Evolutionary conservation across 1,140 invertebrate genomes (phyloP), one percentile per base, ranked within the genome.

Genomic region (Geopemphigus sp.): DNA sequence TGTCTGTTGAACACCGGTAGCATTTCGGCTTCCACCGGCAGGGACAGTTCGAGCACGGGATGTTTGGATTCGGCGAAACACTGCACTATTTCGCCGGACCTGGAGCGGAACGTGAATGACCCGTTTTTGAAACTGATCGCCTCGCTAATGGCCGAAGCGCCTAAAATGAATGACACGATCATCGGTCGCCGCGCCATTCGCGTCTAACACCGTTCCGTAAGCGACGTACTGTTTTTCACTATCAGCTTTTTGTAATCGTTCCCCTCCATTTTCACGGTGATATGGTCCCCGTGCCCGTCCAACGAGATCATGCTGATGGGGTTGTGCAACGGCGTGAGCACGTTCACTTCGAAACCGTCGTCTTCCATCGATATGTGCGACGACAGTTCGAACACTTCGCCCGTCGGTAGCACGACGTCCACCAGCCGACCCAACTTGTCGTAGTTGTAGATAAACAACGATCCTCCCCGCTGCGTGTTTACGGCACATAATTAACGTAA

Each of bases 21-120:
- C 90, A 97, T 94, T 87, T 96, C 94, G 17, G 95, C 93, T 87
- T 96, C 95, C 1, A 96, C 93, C 3, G 94, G 94, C 82, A 97
- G 87, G 5, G 93, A 91, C 1, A 94, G 92, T 86, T 96, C 93
- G 45, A 97, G 86, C 5, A 96, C 85, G 0, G 94, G 94, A 87
- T 97, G 95, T 61, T 94, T 90, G 1, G 93, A 92, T 12, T 92
- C 90, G 5, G 93, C 92, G 0, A 92, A 90, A 80, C 91, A 92
- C 83, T 91, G 87, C 53, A 93, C 87, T 82, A n/a, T 91, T 91
- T 19, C 90, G 89, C 85, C 90, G 91, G 64, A 81, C 2, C 91
- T 89, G 6, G 91, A 88, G 78, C 88, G 88, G 26, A 93, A 87
- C 22, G 90, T 86, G n/a, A 93, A 87, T 14, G 92, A 93, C 29